A percentile compares a stretch with the other conserved stretches of the same genome.
These are phyloP conservation scores for Congeria kusceri DNA, from an alignment of 2,888 invertebrate genomes.

Conservation along the genomic window DNA sequence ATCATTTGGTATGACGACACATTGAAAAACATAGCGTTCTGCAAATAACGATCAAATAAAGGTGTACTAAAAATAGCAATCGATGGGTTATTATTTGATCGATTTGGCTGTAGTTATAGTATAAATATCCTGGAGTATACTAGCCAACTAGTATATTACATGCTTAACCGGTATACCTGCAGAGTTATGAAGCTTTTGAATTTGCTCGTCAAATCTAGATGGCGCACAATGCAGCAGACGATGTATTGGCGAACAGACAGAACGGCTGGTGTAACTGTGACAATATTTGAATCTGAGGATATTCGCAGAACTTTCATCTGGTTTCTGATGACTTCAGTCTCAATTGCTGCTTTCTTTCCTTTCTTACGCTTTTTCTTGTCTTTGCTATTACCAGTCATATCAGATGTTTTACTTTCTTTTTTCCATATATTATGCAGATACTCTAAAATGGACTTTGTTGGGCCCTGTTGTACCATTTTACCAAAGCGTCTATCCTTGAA, in stretches of 20 bases:
- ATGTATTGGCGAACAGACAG: slow-evolving; percentile 90
- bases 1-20: no score
- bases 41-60: no score
- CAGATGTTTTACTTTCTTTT: slow-evolving; percentile 71
- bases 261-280: slow-evolving; percentile 84
- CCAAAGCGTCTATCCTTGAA: slow-evolving; percentile 90
- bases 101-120: no score
- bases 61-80: no score
- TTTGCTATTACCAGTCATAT: slow-evolving; percentile 25
- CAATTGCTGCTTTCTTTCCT: slow-evolving; percentile 65
- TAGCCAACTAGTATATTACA: no score
- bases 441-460: slow-evolving; percentile 90
- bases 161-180: slow-evolving; percentile 86
- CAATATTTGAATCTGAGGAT: slow-evolving; percentile 83
- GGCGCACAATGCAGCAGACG: slow-evolving; percentile 90
- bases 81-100: no score
- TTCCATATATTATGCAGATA: slow-evolving; percentile 88
- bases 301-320: slow-evolving; percentile 78
- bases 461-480: slow-evolving; percentile 90
- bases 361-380: slow-evolving; percentile 71
- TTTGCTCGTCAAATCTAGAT: slow-evolving; percentile 88
- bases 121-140: no score
- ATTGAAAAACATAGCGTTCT: no score
- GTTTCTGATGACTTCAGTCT: slow-evolving; percentile 85
- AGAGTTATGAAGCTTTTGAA: slow-evolving; percentile 92